phyloP scores from a whole-genome alignment of 2,113 vertebrate genomes.

The Corydoras sp. region DNA sequence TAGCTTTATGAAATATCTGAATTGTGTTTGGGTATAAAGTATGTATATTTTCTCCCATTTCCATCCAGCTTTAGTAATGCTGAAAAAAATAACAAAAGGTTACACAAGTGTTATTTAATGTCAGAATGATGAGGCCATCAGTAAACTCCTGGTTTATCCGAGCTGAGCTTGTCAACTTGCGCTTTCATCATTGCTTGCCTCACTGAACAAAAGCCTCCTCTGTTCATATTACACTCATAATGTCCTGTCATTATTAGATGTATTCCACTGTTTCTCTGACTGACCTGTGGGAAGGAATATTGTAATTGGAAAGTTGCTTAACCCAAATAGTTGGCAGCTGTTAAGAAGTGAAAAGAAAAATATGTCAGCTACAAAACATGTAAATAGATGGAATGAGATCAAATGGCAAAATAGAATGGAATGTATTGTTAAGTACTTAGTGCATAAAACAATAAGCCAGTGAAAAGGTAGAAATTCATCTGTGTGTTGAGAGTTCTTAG shows the following conservation, averaged over 20 bases:
- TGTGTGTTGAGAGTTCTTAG: too few relatives aligned
- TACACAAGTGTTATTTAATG: slow-evolving; percentile 60
- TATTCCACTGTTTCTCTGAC: background rate
- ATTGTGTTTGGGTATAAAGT: background rate
- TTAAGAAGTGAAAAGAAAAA: background rate
- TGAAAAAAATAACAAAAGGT: slow-evolving; percentile 48
- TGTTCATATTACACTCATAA: slow-evolving; percentile 39
- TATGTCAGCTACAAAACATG: background rate
- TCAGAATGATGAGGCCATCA: slow-evolving; percentile 53
- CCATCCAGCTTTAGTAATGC: slow-evolving; percentile 12
- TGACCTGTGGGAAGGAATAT: slow-evolving; percentile 4
- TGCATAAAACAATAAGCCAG: too few relatives aligned
- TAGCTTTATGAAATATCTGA: background rate
- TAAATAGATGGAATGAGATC: background rate
- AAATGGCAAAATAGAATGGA: background rate
- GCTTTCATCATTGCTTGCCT: slow-evolving; percentile 45
- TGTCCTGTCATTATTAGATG: slow-evolving; percentile 11
- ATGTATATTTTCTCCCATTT: background rate
- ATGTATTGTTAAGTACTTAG: background rate
- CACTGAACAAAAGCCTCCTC: slow-evolving; percentile 30
- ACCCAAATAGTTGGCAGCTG: background rate
- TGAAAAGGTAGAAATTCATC: too few relatives aligned
- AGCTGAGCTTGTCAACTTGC: slow-evolving; percentile 56
- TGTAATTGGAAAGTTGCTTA: background rate
- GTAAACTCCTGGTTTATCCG: slow-evolving; percentile 46